Evolutionary conservation across 2,888 invertebrate species (phyloP).

Genomic region (Celastrina argiolus): DNA sequence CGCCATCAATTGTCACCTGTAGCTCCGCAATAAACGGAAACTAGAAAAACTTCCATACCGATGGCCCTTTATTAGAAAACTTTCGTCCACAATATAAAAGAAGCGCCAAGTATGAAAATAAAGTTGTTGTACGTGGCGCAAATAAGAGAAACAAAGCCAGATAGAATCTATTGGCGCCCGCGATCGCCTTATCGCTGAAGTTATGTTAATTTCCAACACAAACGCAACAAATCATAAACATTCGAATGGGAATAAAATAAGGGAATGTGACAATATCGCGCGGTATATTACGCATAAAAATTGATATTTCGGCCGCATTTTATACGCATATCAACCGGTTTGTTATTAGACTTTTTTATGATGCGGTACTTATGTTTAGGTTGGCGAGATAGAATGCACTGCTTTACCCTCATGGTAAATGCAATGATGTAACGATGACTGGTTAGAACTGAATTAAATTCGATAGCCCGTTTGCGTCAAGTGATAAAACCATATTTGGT

Average conservation of each 20-base stretch:
- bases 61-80: slow-evolving; percentile 74
- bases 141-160: slow-evolving; percentile 48
- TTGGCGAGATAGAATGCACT: no score
- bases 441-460: no score
- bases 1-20: slow-evolving; percentile 74
- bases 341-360: not conserved
- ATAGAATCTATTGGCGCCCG: slow-evolving; percentile 22
- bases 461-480: no score
- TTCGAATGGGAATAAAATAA: not conserved
- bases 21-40: slow-evolving; percentile 60
- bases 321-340: not conserved
- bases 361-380: no score
- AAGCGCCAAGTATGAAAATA: slow-evolving; percentile 55
- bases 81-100: slow-evolving; percentile 53
- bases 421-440: no score
- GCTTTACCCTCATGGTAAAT: no score
- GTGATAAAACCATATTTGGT: no score
- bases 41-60: slow-evolving; percentile 61
- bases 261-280: not conserved
- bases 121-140: slow-evolving; percentile 67
- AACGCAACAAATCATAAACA: slow-evolving; percentile 7
- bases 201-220: slow-evolving; percentile 14
- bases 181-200: slow-evolving; percentile 9
- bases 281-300: not conserved
- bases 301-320: not conserved